Percentiles rank a stretch among this genome's conserved stretches.
Evolutionary conservation across 2,113 vertebrate genomes (phyloP).

Genomic region (Dascyllus trimaculatus): DNA sequence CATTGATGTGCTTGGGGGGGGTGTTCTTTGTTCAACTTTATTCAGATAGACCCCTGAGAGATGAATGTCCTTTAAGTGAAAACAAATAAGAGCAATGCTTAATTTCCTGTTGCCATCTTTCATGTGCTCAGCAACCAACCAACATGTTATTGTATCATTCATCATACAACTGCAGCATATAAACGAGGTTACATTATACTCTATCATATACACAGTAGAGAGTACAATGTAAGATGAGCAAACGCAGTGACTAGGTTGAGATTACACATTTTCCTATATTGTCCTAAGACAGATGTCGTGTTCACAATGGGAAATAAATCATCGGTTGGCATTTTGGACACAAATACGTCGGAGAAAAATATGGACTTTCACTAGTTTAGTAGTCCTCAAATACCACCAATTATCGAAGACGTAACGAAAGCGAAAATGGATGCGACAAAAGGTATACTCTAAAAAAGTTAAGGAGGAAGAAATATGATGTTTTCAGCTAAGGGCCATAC

Average conservation of each 20-base stretch:
- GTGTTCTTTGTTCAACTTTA: constrained; percentile 45
- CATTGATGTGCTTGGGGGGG: constrained; percentile 32
- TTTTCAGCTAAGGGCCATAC: background rate
- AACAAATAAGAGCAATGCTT: constrained; percentile 41
- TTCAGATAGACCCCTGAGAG: constrained; percentile 57
- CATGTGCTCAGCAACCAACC: constrained; percentile 33
- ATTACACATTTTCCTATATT: background rate
- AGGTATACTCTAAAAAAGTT: background rate
- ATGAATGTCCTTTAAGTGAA: constrained; percentile 44
- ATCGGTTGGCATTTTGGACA: background rate
- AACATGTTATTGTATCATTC: constrained; percentile 25
- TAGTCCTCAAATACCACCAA: no score
- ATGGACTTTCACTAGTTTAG: background rate
- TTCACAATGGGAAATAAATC: constrained; percentile 11
- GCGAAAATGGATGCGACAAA: background rate
- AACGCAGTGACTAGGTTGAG: background rate
- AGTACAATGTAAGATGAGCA: background rate
- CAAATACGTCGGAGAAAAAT: constrained; percentile 4
- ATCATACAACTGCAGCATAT: constrained; percentile 24
- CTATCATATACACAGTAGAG: background rate
- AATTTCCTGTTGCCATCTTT: constrained; percentile 42
- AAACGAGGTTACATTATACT: constrained; percentile 8
- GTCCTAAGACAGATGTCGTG: background rate
- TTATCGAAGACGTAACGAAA: background rate
- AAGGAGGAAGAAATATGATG: background rate